Conservation (phyloP, 1,140 invertebrate species). For the Caenorhabditis latens region DNA sequence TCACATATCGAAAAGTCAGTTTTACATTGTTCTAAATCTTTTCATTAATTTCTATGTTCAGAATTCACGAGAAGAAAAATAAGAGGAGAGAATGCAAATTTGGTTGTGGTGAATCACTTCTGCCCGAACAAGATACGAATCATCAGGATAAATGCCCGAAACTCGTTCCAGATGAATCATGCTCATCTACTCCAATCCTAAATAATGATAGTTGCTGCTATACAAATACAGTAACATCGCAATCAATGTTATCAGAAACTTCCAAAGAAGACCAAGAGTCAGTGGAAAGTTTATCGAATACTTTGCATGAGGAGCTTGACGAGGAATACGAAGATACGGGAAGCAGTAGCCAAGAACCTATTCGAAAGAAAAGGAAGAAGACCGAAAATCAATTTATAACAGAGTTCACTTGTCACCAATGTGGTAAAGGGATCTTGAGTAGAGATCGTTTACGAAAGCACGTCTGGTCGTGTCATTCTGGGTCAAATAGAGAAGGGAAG, state of each 20-base stretch:
- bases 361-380: neutral
- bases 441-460: neutral
- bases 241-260: neutral
- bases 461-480: neutral
- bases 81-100: neutral
- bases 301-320: neutral
- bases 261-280: neutral
- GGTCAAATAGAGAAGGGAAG: neutral
- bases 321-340: neutral
- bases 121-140: neutral
- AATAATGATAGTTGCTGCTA: neutral
- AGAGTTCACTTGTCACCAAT: neutral
- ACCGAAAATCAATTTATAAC: neutral
- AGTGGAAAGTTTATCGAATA: neutral
- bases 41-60: neutral
- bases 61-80: neutral
- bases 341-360: neutral
- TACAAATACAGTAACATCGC: conserved; percentile 23
- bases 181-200: neutral
- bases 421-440: neutral
- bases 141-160: neutral
- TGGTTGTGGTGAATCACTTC: neutral
- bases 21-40: neutral
- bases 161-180: neutral
- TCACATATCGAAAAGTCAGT: neutral